These are phyloP conservation scores for Eubasilissa regina DNA, from an alignment of 1,140 invertebrate species.

Conservation along the genomic window DNA sequence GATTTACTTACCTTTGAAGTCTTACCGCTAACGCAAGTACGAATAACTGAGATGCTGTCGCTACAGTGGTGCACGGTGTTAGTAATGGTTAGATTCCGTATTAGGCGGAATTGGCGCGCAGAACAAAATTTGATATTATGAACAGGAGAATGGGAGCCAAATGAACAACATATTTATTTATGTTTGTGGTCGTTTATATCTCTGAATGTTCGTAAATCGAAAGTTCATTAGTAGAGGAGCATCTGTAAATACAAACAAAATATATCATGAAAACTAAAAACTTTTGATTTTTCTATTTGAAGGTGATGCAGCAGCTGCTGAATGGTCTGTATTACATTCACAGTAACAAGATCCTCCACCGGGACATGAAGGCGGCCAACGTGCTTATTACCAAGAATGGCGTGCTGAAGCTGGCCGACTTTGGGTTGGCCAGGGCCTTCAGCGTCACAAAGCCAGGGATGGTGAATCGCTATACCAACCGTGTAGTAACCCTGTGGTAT, in stretches of 20 bases:
- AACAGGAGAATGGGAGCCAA: too few relatives aligned
- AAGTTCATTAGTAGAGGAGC: background rate
- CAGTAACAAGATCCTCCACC: conserved; percentile 94
- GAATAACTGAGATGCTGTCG: too few relatives aligned
- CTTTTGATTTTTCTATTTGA: background rate
- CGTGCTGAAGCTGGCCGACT: conserved; percentile 94
- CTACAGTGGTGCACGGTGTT: too few relatives aligned
- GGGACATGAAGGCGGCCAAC: conserved; percentile 99
- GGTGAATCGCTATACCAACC: conserved; percentile 85
- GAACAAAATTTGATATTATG: too few relatives aligned
- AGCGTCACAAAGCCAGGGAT: conserved; percentile 90
- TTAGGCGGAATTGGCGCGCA: too few relatives aligned
- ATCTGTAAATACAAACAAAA: background rate
- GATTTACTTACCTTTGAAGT: too few relatives aligned
- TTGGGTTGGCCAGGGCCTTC: conserved; percentile 93
- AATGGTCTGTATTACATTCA: conserved; percentile 98
- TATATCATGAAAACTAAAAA: too few relatives aligned
- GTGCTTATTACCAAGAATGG: conserved; percentile 98
- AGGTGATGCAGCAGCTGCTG: conserved; percentile 93
- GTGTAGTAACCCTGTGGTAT: conserved; percentile 99
- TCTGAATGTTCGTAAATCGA: background rate
- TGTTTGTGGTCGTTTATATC: background rate
- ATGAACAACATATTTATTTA: background rate
- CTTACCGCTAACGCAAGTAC: too few relatives aligned
- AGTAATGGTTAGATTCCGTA: too few relatives aligned